Conservation (phyloP, 2,113 vertebrate genomes). For the Scomber japonicus region DNA sequence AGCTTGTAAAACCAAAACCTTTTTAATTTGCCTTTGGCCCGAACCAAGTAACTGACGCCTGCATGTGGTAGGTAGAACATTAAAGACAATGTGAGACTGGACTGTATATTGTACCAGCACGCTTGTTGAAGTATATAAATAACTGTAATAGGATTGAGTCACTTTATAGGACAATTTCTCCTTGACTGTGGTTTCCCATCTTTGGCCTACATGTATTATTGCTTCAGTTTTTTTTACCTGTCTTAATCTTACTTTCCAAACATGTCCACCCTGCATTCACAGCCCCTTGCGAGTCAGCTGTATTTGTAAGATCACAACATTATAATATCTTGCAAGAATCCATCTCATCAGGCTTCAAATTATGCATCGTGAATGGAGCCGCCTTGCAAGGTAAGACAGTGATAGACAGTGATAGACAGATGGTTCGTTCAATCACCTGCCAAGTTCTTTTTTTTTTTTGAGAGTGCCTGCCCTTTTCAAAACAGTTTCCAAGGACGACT, state of each 20-base stretch:
- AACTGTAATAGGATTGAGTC: constrained; percentile 24
- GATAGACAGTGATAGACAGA: too few relatives aligned
- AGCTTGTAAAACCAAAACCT: constrained; percentile 37
- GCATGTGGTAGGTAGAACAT: background rate
- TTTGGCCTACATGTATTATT: constrained; percentile 4
- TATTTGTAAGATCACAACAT: too few relatives aligned
- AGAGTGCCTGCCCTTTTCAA: too few relatives aligned
- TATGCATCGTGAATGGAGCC: too few relatives aligned
- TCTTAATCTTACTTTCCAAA: background rate
- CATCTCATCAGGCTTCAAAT: too few relatives aligned
- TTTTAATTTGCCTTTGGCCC: constrained; percentile 18
- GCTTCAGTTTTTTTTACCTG: background rate
- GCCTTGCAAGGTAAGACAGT: too few relatives aligned
- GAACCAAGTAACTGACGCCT: constrained; percentile 5
- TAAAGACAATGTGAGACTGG: background rate
- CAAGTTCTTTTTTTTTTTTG: too few relatives aligned
- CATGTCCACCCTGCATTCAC: background rate
- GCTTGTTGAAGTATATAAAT: constrained; percentile 27
- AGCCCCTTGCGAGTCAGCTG: too few relatives aligned
- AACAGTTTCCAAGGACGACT: too few relatives aligned
- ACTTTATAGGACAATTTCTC: constrained; percentile 1
- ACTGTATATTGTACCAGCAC: background rate
- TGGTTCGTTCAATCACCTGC: too few relatives aligned
- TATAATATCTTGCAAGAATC: too few relatives aligned
- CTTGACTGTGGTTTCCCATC: background rate